phyloP scores from a whole-genome alignment of 2,797 vertebrate species.

The Sylvia borin region DNA sequence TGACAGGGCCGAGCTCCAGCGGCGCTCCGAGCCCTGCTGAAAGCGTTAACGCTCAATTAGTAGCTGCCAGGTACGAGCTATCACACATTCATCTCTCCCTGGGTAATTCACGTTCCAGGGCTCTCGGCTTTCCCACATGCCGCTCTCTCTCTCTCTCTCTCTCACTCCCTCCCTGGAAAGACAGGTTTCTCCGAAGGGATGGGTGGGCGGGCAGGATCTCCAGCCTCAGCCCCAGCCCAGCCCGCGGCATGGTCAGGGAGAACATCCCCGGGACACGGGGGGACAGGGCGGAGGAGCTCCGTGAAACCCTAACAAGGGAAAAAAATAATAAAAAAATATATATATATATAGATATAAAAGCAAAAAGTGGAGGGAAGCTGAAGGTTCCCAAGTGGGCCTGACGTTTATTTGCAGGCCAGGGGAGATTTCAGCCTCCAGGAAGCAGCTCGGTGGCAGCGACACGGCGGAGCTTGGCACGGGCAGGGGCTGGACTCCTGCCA shows the following conservation, averaged over 20 bases:
- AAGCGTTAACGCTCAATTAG: conserved; percentile 47
- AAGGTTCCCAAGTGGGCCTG: neutral
- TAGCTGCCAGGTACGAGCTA: conserved; percentile 68
- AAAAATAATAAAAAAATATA: neutral
- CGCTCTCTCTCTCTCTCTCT: neutral
- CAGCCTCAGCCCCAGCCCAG: conserved; percentile 7
- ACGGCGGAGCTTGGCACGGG: neutral
- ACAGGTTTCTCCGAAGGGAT: conserved; percentile 57
- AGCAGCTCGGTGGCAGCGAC: neutral
- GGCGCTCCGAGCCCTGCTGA: neutral
- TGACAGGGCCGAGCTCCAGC: neutral
- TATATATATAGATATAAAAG: too few species aligned
- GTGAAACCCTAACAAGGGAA: fast-evolving
- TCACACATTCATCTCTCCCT: conserved; percentile 66
- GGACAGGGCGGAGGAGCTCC: neutral
- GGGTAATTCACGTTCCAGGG: conserved; percentile 59
- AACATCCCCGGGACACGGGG: neutral
- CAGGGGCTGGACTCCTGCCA: conserved; percentile 12
- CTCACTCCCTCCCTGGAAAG: conserved; percentile 60
- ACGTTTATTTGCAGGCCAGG: neutral
- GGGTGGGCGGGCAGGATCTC: conserved; percentile 35
- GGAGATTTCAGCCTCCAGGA: neutral
- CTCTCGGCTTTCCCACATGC: conserved; percentile 64
- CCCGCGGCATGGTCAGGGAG: neutral
- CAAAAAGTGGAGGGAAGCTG: neutral